A percentile compares a stretch with the other conserved stretches of the same genome.
phyloP scores from a whole-genome alignment of 2,113 vertebrate genomes.

The Megatriorchis doriae region DNA sequence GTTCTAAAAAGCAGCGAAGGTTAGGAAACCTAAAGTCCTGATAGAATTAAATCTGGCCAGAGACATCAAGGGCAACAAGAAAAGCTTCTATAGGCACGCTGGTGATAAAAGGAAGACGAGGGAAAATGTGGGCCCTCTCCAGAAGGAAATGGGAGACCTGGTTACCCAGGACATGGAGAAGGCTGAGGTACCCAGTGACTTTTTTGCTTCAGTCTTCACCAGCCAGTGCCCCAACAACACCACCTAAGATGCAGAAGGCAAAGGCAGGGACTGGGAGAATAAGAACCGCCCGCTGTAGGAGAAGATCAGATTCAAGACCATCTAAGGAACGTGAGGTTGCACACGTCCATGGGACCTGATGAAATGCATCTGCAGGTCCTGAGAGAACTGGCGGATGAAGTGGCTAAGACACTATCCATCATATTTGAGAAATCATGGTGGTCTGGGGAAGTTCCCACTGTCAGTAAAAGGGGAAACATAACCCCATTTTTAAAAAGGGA shows the following conservation, averaged over 20 bases:
- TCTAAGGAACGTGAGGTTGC: too few relatives aligned
- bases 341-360: too few relatives aligned
- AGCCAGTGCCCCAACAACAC: too few relatives aligned
- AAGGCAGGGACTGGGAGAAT: not conserved
- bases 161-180: not conserved
- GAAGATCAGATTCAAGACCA: too few relatives aligned
- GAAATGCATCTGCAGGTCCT: too few relatives aligned
- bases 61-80: not conserved
- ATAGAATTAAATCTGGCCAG: not conserved
- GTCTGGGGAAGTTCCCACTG: too few relatives aligned
- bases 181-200: not conserved
- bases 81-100: not conserved
- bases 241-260: not conserved
- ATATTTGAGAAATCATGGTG: too few relatives aligned
- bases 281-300: not conserved
- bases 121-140: not conserved
- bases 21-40: not conserved
- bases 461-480: too few relatives aligned
- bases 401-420: too few relatives aligned
- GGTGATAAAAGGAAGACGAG: not conserved
- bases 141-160: not conserved
- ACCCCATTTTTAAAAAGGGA: too few relatives aligned
- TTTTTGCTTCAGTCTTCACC: not conserved
- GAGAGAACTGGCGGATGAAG: too few relatives aligned
- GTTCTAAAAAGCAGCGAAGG: not conserved